phyloP scores from a whole-genome alignment of 2,888 invertebrate species.

The Acanthosepion esculentum region DNA sequence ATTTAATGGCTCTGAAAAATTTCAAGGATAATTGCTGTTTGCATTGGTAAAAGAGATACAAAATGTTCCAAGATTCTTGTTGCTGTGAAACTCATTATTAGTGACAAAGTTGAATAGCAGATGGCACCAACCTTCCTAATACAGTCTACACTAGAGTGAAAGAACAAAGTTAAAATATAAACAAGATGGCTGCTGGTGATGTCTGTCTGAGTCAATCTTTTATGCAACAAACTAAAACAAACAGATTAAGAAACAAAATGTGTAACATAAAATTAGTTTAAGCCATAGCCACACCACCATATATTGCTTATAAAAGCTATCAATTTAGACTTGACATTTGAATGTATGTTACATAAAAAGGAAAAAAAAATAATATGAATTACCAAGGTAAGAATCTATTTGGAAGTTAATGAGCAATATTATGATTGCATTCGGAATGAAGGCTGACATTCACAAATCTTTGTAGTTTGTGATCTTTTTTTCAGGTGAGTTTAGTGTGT shows the following conservation, averaged over 20 bases:
- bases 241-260: background rate
- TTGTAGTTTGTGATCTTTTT: background rate
- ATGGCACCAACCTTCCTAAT: background rate
- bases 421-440: background rate
- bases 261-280: background rate
- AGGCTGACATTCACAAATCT: background rate
- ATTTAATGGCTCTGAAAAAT: background rate
- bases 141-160: background rate
- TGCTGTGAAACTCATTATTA: background rate
- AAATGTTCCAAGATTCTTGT: background rate
- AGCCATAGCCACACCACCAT: background rate
- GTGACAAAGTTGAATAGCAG: background rate
- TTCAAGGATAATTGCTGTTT: conserved; percentile 15
- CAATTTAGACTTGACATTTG: conserved; percentile 15
- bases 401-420: background rate
- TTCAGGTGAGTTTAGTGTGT: background rate
- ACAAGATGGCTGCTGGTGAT: background rate
- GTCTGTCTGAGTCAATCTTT: background rate
- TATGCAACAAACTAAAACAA: background rate
- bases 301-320: conserved; percentile 1
- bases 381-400: conserved; percentile 2
- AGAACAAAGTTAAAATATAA: background rate
- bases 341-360: background rate
- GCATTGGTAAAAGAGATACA: background rate
- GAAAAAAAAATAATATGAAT: background rate